Base-by-base conservation (phyloP, 2,888 invertebrate species). In the Metacarcinus magister region DNA sequence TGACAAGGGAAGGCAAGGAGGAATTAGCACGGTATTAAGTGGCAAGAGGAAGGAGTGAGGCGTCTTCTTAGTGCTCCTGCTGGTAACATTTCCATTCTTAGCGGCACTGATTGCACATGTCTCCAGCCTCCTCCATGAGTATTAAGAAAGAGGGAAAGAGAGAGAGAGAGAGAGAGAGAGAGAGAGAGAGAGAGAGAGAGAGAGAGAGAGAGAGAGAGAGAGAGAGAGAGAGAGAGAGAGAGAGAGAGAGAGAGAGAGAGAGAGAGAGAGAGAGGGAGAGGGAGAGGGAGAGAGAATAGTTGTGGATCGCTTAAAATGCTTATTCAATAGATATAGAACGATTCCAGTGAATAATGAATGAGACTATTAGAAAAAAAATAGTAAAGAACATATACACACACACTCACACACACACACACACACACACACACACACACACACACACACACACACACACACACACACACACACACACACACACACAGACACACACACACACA, bases 101-200 rank as follows among this genome's bases (percentile, higher is more conserved):
- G 75, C 3, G 75, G 28, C 75, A 28, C 75, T 28, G 75, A 75
- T 75, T 75, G 75, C 75, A 75, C 75, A 28, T 23, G 4, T 60
- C 75, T 28, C 75, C 75, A 28, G n/a, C n/a, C n/a, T n/a, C 75
- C 75, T 60, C 60, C 60, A 4, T 19, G 23, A 43, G n/a, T 39
- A 54, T 13, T 54, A 87, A 87, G 32, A 87, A 87, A 87, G 32
- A 87, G 32, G 4, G 32, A 87, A 3, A 87, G 32, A 87, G 32
- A 87, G 32, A 90, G n/a, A 43, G n/a, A 43, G 44, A 90, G 44
- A 90, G 44, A 90, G 44, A 90, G 44, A 90, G 44, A 90, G 44
- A 90, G 44, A 39, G 44, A 89, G 43, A 89, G 43, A 89, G 43
- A 89, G 43, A 89, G 43, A 89, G 43, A 89, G 43, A 89, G 43